phyloP scores from a whole-genome alignment of 2,797 vertebrate species.

The Octomys mimax region DNA sequence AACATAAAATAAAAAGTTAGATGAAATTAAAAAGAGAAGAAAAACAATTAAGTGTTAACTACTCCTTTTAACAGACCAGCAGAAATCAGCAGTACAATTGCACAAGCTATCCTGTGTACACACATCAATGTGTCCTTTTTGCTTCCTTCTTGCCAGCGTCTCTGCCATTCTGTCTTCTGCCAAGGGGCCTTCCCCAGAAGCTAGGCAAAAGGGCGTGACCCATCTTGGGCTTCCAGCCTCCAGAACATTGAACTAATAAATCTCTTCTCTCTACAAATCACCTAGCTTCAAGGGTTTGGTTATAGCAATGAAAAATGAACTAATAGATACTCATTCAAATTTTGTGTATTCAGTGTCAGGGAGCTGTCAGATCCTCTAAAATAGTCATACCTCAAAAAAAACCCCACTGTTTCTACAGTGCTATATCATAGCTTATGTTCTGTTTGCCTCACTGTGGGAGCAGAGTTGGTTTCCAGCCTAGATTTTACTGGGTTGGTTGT shows the following conservation, averaged over 20 bases:
- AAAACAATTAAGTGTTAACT: too few relatives aligned
- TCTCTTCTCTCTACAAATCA: not conserved
- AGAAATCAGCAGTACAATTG: too few relatives aligned
- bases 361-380: not conserved
- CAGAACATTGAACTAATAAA: not conserved
- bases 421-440: not conserved
- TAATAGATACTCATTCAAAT: not conserved
- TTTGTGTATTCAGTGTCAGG: not conserved
- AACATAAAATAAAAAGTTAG: too few relatives aligned
- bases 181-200: not conserved
- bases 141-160: too few relatives aligned
- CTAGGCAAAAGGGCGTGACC: not conserved
- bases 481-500: not conserved
- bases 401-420: not conserved
- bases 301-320: not conserved
- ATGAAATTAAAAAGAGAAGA: too few relatives aligned
- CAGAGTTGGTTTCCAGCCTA: not conserved
- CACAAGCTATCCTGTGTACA: too few relatives aligned
- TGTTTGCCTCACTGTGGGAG: not conserved
- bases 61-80: too few relatives aligned
- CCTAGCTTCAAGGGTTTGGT: not conserved
- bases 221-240: not conserved
- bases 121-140: too few relatives aligned
- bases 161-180: not conserved
- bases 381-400: not conserved